Conservation (phyloP, 2,797 vertebrate species). For the Vultur gryphus region DNA sequence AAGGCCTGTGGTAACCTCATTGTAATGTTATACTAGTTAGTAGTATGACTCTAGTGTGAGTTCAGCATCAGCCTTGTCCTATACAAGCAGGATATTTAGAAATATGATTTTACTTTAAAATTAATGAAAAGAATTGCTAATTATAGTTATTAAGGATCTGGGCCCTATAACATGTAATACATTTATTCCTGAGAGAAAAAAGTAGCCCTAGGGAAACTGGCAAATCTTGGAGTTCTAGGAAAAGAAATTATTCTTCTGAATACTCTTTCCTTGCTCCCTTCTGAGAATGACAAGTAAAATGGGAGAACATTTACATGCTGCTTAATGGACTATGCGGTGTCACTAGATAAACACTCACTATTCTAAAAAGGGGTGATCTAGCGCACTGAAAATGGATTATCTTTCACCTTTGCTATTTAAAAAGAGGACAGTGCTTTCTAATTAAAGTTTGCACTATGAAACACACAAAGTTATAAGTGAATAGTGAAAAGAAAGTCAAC, state of each 20-base stretch:
- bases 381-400: not conserved
- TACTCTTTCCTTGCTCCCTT: not conserved
- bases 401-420: not conserved
- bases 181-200: not conserved
- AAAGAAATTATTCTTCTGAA: not conserved
- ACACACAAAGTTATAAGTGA: not conserved
- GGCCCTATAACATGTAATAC: not conserved
- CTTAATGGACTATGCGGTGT: not conserved
- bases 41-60: not conserved
- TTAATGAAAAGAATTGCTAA: not conserved
- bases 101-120: constrained; percentile 12
- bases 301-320: not conserved
- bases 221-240: not conserved
- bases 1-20: not conserved
- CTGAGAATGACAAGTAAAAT: not conserved
- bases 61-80: not conserved
- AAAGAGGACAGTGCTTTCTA: not conserved
- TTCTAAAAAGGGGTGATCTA: not conserved
- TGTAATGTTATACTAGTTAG: not conserved
- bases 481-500: not conserved
- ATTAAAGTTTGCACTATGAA: not conserved
- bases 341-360: not conserved
- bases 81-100: not conserved
- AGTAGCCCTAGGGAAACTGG: not conserved
- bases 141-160: not conserved